Evolutionary conservation across 2,797 vertebrate genomes (phyloP).

Genomic region (Parotocinclus haroldoi): DNA sequence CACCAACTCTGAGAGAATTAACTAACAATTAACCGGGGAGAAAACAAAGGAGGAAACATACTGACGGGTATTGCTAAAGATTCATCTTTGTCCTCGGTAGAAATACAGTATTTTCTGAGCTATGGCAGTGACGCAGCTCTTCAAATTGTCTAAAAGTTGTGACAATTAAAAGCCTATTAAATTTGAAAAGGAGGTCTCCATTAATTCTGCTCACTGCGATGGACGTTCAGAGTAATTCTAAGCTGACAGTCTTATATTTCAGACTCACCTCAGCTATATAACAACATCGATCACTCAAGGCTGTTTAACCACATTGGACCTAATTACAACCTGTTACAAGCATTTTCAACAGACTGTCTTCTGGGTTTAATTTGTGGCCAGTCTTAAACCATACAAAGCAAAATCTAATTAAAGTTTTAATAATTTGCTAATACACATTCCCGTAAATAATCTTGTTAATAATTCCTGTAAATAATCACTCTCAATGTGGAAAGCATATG

Average conservation of each 20-base stretch:
- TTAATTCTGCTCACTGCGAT: constrained; percentile 63
- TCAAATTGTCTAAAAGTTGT: constrained; percentile 70
- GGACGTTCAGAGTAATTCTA: constrained; percentile 33
- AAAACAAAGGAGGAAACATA: no score
- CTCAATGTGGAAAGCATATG: no score
- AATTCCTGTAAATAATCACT: no score
- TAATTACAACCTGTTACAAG: constrained; percentile 37
- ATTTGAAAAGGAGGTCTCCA: constrained; percentile 56
- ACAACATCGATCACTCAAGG: neutral
- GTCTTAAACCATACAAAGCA: no score
- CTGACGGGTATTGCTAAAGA: no score
- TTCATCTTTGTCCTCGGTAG: no score
- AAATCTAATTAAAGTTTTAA: no score
- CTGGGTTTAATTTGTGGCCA: no score
- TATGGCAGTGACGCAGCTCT: constrained; percentile 70
- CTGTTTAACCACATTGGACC: constrained; percentile 39
- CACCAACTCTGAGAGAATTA: neutral
- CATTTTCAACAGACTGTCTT: no score
- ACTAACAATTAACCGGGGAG: no score
- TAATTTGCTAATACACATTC: no score
- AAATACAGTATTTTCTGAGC: neutral
- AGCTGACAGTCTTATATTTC: constrained; percentile 28
- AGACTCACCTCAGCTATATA: neutral
- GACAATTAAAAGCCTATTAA: constrained; percentile 73
- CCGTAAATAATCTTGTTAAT: no score